These are phyloP conservation scores for Leuctra nigra DNA, from an alignment of 2,888 invertebrate species.

Conservation along the genomic window DNA sequence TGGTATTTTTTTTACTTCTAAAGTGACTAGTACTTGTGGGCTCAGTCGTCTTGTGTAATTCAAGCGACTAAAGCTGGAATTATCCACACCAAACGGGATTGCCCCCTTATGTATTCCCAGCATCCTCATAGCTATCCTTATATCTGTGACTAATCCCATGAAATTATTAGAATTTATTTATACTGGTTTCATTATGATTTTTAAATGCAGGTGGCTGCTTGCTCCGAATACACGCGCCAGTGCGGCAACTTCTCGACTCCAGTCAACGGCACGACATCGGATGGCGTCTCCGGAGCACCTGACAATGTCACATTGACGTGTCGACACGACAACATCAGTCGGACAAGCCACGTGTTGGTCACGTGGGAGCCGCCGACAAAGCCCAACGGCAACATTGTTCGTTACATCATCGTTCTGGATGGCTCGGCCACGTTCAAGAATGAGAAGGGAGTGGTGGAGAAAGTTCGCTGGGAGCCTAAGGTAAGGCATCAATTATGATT, in stretches of 20 bases:
- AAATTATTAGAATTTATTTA: too few species aligned
- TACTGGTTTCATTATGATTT: too few species aligned
- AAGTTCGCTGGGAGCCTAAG: slow-evolving; percentile 50
- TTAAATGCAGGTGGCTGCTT: slow-evolving; percentile 61
- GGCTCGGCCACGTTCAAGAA: slow-evolving; percentile 50
- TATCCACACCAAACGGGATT: too few species aligned
- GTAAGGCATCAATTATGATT: too few species aligned
- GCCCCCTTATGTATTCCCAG: too few species aligned
- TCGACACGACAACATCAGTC: slow-evolving; percentile 52
- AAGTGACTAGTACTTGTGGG: too few species aligned
- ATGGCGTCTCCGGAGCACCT: slow-evolving; percentile 71
- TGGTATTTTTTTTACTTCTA: too few species aligned
- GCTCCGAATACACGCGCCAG: slow-evolving; percentile 65
- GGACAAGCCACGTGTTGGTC: slow-evolving; percentile 56
- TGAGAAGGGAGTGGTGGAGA: slow-evolving; percentile 44
- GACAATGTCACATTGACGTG: slow-evolving; percentile 61
- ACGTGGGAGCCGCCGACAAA: slow-evolving; percentile 66
- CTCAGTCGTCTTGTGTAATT: too few species aligned
- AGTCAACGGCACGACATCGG: slow-evolving; percentile 75
- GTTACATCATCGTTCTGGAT: slow-evolving; percentile 57
- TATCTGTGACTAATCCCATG: too few species aligned
- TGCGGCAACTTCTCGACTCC: slow-evolving; percentile 74
- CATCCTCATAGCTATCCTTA: too few species aligned
- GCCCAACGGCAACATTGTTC: slow-evolving; percentile 72
- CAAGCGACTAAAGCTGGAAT: too few species aligned